Evolutionary conservation across 2,888 invertebrate species (phyloP).

Genomic region (Steinernema hermaphroditum): DNA sequence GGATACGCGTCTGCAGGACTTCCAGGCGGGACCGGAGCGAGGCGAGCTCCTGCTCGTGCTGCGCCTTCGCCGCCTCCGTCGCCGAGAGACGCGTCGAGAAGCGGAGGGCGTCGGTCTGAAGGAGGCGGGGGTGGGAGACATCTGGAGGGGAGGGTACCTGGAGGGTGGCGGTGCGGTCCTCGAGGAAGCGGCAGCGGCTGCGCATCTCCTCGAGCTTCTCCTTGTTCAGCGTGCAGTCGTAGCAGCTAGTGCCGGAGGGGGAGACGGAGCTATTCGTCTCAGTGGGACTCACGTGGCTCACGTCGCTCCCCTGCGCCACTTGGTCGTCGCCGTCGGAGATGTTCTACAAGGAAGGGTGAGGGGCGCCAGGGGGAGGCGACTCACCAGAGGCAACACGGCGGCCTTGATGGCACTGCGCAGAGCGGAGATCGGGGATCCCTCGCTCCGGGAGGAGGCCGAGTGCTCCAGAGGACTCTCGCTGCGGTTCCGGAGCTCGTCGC

Average conservation of each 20-base stretch:
- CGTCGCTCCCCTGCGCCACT: slow-evolving; percentile 29
- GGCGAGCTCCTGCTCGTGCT: slow-evolving; percentile 6
- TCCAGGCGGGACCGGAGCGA: slow-evolving; percentile 15
- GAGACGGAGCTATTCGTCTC: slow-evolving; percentile 38
- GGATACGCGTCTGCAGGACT: neutral
- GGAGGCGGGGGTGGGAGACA: neutral
- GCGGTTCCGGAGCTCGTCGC: slow-evolving; percentile 13
- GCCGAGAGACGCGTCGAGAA: slow-evolving; percentile 18
- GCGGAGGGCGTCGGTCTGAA: slow-evolving; percentile 23
- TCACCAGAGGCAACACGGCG: slow-evolving; percentile 6
- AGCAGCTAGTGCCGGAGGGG: slow-evolving; percentile 38
- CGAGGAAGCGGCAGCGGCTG: slow-evolving; percentile 41
- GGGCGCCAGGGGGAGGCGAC: neutral
- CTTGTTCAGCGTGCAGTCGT: slow-evolving; percentile 46
- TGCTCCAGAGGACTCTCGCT: slow-evolving; percentile 25
- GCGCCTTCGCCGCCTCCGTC: neutral
- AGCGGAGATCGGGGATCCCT: neutral
- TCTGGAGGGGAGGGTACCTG: slow-evolving; percentile 27
- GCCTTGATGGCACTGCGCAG: slow-evolving; percentile 14
- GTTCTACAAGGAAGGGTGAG: neutral
- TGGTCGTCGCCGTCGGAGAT: slow-evolving; percentile 22
- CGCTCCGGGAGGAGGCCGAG: slow-evolving; percentile 8
- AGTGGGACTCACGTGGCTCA: slow-evolving; percentile 35
- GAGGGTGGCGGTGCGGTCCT: slow-evolving; percentile 37
- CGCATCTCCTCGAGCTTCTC: slow-evolving; percentile 41